These are phyloP conservation scores for Linyphia triangularis DNA, from an alignment of 2,888 invertebrate species.

Conservation along the genomic window DNA sequence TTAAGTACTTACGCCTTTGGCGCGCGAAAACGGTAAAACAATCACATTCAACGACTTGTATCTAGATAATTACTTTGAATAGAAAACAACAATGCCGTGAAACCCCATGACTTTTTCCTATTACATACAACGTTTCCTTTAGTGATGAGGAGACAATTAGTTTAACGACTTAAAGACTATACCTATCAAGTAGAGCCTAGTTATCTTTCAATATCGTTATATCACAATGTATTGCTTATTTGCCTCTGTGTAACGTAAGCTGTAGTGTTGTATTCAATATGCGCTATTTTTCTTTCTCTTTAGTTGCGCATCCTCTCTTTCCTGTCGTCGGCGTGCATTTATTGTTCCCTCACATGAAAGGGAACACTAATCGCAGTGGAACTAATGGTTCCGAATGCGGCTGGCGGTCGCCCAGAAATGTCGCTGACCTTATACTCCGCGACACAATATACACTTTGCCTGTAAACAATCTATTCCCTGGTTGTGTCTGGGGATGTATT, in stretches of 20 bases:
- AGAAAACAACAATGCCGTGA: too few species aligned
- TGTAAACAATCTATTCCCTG: background rate
- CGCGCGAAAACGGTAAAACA: too few species aligned
- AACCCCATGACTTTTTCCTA: too few species aligned
- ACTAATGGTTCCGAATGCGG: background rate
- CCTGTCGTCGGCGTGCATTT: background rate
- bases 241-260: background rate
- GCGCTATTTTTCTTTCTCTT: background rate
- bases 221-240: background rate
- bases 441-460: background rate
- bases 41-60: too few species aligned
- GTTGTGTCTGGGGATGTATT: too few species aligned
- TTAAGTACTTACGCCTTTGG: too few species aligned
- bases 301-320: background rate
- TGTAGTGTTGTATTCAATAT: background rate
- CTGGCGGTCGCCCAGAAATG: background rate
- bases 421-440: background rate
- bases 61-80: too few species aligned
- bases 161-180: too few species aligned
- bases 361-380: background rate
- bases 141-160: too few species aligned
- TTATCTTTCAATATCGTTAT: background rate
- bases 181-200: too few species aligned
- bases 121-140: too few species aligned
- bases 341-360: background rate